Conservation (phyloP, 2,113 vertebrate species). For the Nothocercus julius region DNA sequence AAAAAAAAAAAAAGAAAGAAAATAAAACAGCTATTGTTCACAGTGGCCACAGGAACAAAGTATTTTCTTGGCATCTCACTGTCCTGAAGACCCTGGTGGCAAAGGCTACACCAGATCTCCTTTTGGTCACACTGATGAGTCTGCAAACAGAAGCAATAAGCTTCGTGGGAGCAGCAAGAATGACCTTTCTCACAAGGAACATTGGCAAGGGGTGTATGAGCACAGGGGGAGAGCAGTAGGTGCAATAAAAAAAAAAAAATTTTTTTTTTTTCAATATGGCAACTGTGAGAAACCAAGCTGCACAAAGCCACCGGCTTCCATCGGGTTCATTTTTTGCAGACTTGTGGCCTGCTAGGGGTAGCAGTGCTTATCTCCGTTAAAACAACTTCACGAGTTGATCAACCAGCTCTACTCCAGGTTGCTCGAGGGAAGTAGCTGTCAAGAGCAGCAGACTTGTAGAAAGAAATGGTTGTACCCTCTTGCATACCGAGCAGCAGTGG, state of each 20-base stretch:
- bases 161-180: not conserved
- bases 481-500: not conserved
- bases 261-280: not conserved
- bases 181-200: not conserved
- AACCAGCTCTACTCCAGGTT: not conserved
- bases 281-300: not conserved
- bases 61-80: not conserved
- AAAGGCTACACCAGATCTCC: accelerated
- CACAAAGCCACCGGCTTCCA: not conserved
- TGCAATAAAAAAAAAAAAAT: not conserved
- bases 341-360: not conserved
- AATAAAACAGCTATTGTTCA: not conserved
- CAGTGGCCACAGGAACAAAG: not conserved
- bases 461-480: not conserved
- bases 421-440: not conserved
- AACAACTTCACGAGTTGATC: not conserved
- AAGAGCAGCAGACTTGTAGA: not conserved
- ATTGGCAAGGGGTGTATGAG: accelerated
- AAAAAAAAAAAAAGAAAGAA: not conserved
- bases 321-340: not conserved
- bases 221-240: not conserved
- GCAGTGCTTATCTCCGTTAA: not conserved
- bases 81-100: not conserved
- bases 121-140: not conserved
- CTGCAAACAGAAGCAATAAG: not conserved